Evolutionary conservation across 1,140 invertebrate species (phyloP), one percentile per base, ranked within the genome.

Genomic region (Tetramorium alpestre): DNA sequence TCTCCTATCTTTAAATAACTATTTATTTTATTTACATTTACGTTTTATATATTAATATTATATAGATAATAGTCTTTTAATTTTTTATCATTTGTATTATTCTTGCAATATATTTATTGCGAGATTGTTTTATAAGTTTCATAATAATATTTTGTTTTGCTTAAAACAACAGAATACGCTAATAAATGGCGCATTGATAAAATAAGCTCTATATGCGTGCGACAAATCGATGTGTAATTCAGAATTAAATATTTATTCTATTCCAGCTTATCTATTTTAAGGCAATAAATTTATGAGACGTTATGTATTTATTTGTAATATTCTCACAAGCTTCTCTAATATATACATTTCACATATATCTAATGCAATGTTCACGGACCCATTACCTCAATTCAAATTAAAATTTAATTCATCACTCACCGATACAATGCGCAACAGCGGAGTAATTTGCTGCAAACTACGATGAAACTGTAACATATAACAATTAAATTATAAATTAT

Each of bases 331-430:
- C 11, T 28, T 56, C n/a, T 22, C 54, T 56, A 33, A 33, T 33
- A 33, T 33, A 65, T 38, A 38, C 18, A 38, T 65, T 62, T 38
- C 8, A n/a, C 0, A 7, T 38, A 38, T n/a, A 65, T n/a, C 8
- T 11, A 3, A 38, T 2, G 22, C 11, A 58, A 58, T 25, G 22
- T 64, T 64, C 16, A 38, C 0, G 18, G 8, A 65, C 38, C 33
- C 18, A 65, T 65, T 65, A 65, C 11, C 6, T 65, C 3, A 65
- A 38, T 65, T 38, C 2, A 38, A 65, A 65, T n/a, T 38, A 38
- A 60, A 65, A 38, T 65, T 65, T 65, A 65, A 65, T 65, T 65
- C 8, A 38, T 65, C 62, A 65, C 62, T 65, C 33, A 65, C 18
- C 18, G 18, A 65, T 38, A 33, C 10, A 28, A 64, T 38, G 18